Evolutionary conservation across 1,140 invertebrate genomes (phyloP).

Genomic region (Drusus annulatus): DNA sequence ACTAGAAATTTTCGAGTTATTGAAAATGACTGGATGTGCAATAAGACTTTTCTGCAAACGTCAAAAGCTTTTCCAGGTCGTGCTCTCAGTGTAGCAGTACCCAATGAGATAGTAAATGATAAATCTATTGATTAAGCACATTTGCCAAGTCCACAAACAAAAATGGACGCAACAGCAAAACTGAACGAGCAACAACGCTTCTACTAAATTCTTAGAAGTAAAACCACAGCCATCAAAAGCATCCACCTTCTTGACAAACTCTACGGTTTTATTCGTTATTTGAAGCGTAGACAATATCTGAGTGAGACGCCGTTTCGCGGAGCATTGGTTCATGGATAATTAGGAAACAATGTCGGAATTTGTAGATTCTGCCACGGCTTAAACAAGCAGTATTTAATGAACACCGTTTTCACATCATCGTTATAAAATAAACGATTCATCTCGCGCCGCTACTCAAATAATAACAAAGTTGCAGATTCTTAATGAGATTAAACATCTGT

Average conservation of each 20-base stretch:
- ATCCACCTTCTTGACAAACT: background rate
- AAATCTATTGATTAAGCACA: conserved; percentile 40
- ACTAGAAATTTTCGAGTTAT: too few species aligned
- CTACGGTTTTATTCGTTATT: conserved; percentile 4
- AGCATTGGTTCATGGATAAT: conserved; percentile 38
- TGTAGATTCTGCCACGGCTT: conserved; percentile 28
- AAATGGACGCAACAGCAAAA: conserved; percentile 11
- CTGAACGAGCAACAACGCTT: background rate
- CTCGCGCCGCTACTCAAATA: conserved; percentile 8
- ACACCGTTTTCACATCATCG: conserved; percentile 25
- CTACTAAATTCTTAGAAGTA: conserved; percentile 4
- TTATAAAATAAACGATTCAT: conserved; percentile 10
- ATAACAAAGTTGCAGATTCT: conserved; percentile 20
- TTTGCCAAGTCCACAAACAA: background rate
- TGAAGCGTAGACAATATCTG: background rate
- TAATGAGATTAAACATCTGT: conserved; percentile 6
- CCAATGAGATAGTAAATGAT: conserved; percentile 20
- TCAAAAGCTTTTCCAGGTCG: background rate
- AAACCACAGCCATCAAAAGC: background rate
- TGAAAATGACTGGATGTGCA: too few species aligned
- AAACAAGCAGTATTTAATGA: conserved; percentile 34
- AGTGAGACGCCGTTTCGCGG: background rate
- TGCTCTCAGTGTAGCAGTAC: background rate
- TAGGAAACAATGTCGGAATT: conserved; percentile 26
- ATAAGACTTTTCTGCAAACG: too few species aligned